Percentiles rank a stretch among this genome's conserved stretches.
phyloP scores from a whole-genome alignment of 2,113 vertebrate species.

The Mesoclemmys tuberculata region DNA sequence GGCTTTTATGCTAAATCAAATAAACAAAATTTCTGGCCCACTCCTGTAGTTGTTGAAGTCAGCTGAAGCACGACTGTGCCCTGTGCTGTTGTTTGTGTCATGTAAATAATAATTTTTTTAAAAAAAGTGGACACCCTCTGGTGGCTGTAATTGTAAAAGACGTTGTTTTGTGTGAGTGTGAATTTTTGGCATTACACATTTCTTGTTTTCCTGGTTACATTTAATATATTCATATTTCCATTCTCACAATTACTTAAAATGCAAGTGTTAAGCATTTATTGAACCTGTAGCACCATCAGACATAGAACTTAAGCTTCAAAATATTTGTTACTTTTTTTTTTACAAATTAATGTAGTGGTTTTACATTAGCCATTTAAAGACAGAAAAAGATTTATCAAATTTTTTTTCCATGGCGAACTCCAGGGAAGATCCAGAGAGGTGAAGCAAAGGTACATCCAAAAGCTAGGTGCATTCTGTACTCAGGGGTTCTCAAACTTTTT shows the following conservation, averaged over 20 bases:
- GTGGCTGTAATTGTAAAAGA: not conserved
- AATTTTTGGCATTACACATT: fast-evolving
- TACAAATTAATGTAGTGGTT: too few species aligned
- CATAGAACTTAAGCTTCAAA: fast-evolving
- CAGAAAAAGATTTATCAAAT: fast-evolving
- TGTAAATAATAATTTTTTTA: fast-evolving
- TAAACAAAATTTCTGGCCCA: fast-evolving
- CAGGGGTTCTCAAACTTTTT: too few species aligned
- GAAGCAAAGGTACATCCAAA: fast-evolving
- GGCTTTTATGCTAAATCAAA: fast-evolving
- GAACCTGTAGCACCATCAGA: not conserved
- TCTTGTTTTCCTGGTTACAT: fast-evolving
- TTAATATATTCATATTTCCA: fast-evolving
- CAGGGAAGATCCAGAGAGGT: fast-evolving
- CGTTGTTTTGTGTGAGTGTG: fast-evolving
- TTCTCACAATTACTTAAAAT: fast-evolving
- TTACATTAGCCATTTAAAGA: fast-evolving
- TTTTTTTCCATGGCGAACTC: fast-evolving
- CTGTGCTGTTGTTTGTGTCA: not conserved
- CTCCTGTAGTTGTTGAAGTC: not conserved
- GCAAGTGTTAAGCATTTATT: not conserved
- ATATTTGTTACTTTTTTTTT: too few species aligned
- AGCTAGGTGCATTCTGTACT: too few species aligned
- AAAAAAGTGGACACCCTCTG: not conserved
- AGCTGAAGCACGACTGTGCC: not conserved